Evolutionary conservation across 2,888 invertebrate genomes (phyloP).

Genomic region (Melieria omissa): DNA sequence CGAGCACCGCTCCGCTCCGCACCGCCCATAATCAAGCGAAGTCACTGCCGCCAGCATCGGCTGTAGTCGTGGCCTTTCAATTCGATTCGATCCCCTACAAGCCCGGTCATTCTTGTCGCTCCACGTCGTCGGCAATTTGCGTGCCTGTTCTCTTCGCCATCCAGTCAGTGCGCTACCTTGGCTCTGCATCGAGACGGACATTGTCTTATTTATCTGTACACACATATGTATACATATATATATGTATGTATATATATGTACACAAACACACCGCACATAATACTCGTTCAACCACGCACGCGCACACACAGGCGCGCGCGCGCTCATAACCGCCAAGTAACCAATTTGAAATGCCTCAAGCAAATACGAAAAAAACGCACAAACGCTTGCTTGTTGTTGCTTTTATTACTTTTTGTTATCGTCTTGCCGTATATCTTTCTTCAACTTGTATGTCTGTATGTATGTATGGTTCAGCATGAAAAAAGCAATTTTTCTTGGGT

Average conservation of each 20-base stretch:
- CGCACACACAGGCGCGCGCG: no score
- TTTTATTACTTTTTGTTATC: constrained; percentile 42
- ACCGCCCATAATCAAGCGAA: not conserved
- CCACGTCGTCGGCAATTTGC: not conserved
- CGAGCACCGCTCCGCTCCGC: not conserved
- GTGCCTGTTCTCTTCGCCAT: not conserved
- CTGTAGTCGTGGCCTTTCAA: not conserved
- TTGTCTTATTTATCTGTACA: constrained; percentile 1
- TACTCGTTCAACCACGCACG: no score
- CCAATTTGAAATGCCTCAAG: constrained; percentile 1
- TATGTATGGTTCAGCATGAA: no score
- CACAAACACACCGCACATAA: no score
- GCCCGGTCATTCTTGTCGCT: not conserved
- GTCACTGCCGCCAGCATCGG: not conserved
- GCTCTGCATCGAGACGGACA: constrained; percentile 2
- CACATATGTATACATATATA: not conserved
- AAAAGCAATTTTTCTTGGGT: no score
- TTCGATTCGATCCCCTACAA: not conserved
- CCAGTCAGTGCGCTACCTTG: not conserved
- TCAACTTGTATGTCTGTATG: no score
- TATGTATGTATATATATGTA: not conserved
- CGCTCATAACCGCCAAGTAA: no score
- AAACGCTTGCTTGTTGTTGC: constrained; percentile 37
- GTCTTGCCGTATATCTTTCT: no score
- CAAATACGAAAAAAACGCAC: constrained; percentile 20